Percentiles rank a stretch among this genome's conserved stretches.
These are phyloP conservation scores for Ricordea florida DNA, from an alignment of 92 coral and sea anemone genomes.

Conservation along the genomic window DNA sequence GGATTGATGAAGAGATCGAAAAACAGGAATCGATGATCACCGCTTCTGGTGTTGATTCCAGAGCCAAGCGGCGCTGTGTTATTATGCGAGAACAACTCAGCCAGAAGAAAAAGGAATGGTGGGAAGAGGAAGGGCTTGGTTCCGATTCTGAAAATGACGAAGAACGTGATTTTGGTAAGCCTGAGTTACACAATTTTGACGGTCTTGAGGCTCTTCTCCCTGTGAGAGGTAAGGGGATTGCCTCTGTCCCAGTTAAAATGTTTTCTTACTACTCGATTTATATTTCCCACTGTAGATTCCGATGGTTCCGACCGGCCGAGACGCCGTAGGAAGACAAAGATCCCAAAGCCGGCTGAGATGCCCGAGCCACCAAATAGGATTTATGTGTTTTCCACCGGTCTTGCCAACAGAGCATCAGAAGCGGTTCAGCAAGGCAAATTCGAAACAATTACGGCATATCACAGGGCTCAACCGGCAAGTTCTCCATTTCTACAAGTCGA, in stretches of 20 bases:
- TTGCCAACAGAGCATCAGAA: constrained; percentile 98
- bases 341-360: constrained; percentile 64
- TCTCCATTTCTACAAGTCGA: constrained; percentile 81
- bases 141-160: constrained; percentile 90
- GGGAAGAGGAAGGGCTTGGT: constrained; percentile 94
- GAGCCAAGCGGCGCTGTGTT: constrained; percentile 93
- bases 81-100: constrained; percentile 90
- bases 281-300: constrained; percentile 67
- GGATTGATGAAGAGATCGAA: constrained; percentile 70
- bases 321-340: constrained; percentile 68
- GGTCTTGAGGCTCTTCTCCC: too few relatives aligned
- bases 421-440: constrained; percentile 90
- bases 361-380: constrained; percentile 83
- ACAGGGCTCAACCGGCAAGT: constrained; percentile 87
- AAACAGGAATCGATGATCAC: constrained; percentile 60
- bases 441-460: constrained; percentile 82
- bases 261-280: too few relatives aligned
- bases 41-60: constrained; percentile 63
- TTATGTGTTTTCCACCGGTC: constrained; percentile 93
- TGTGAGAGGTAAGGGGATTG: too few relatives aligned
- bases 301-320: constrained; percentile 94
- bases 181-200: too few relatives aligned
- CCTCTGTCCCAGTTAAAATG: too few relatives aligned
- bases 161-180: constrained; percentile 76
- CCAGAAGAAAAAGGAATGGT: constrained; percentile 97